A percentile compares a stretch with the other conserved stretches of the same genome.
These are phyloP conservation scores for Augiades crinisus DNA, from an alignment of 2,888 invertebrate genomes.

Conservation along the genomic window DNA sequence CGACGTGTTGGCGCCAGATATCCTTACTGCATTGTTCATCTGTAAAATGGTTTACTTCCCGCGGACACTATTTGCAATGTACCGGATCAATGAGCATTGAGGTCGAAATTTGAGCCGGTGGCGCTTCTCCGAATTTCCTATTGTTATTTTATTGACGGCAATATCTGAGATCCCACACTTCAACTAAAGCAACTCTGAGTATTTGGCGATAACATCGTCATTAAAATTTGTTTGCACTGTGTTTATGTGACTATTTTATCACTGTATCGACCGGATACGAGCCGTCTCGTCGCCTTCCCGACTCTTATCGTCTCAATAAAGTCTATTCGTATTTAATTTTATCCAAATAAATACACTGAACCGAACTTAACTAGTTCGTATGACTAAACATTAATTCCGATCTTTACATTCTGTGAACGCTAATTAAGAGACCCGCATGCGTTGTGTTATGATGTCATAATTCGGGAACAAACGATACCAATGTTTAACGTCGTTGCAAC, in stretches of 20 bases:
- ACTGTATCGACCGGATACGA: slow-evolving; percentile 59
- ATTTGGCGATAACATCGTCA: slow-evolving; percentile 31
- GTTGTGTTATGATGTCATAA: slow-evolving; percentile 60
- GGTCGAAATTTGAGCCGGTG: slow-evolving; percentile 39
- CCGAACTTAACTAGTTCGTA: not conserved
- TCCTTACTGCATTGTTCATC: slow-evolving; percentile 50
- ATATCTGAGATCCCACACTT: slow-evolving; percentile 31
- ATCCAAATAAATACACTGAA: slow-evolving; percentile 9
- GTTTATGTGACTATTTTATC: slow-evolving; percentile 54
- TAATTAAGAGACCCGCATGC: slow-evolving; percentile 65
- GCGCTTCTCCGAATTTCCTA: slow-evolving; percentile 42
- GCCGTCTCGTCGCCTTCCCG: slow-evolving; percentile 58
- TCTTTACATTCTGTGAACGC: slow-evolving; percentile 29
- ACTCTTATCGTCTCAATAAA: slow-evolving; percentile 49
- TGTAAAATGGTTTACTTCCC: slow-evolving; percentile 37
- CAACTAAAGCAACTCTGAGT: not conserved
- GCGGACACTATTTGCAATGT: slow-evolving; percentile 32
- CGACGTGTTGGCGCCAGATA: slow-evolving; percentile 71
- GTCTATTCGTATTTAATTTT: slow-evolving; percentile 14
- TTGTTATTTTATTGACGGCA: slow-evolving; percentile 29
- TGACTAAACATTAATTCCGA: slow-evolving; percentile 27
- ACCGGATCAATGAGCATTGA: slow-evolving; percentile 36
- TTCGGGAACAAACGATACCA: slow-evolving; percentile 68
- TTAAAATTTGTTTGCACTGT: slow-evolving; percentile 49
- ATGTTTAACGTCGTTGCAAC: slow-evolving; percentile 63